Conservation (phyloP, 2,888 invertebrate species). For the Cheiracanthium punctorium region DNA sequence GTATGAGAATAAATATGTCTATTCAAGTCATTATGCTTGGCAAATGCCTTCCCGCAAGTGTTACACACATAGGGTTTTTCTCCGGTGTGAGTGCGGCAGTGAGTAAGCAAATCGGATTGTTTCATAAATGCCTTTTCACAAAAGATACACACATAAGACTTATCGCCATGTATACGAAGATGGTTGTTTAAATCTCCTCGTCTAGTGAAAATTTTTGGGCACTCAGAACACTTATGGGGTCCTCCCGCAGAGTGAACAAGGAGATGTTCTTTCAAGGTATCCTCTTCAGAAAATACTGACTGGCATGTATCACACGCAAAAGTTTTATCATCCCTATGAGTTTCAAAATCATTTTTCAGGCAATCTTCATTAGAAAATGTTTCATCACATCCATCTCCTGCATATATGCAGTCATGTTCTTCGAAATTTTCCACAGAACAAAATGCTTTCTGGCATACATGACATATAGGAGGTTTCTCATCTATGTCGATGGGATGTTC, state of each 20-base stretch:
- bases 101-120: slow-evolving; percentile 33
- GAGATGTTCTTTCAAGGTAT: slow-evolving; percentile 50
- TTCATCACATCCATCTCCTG: no score
- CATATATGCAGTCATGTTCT: no score
- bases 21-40: slow-evolving; percentile 27
- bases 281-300: slow-evolving; percentile 46
- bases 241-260: slow-evolving; percentile 47
- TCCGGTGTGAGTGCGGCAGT: slow-evolving; percentile 32
- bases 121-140: slow-evolving; percentile 50
- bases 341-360: no score
- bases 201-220: slow-evolving; percentile 47
- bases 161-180: slow-evolving; percentile 47
- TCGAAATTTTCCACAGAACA: no score
- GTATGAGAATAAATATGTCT: slow-evolving; percentile 46
- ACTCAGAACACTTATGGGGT: slow-evolving; percentile 44
- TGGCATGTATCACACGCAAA: slow-evolving; percentile 40
- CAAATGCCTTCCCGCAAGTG: slow-evolving; percentile 41
- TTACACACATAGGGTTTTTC: slow-evolving; percentile 47
- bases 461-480: no score
- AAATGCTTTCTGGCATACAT: no score
- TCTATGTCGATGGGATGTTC: no score
- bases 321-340: no score
- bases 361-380: no score
- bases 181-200: slow-evolving; percentile 46
- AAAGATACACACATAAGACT: slow-evolving; percentile 38